Evolutionary conservation across 1,140 invertebrate genomes (phyloP), one percentile per base, ranked within the genome.

Genomic region (Zaprionus vittiger): DNA sequence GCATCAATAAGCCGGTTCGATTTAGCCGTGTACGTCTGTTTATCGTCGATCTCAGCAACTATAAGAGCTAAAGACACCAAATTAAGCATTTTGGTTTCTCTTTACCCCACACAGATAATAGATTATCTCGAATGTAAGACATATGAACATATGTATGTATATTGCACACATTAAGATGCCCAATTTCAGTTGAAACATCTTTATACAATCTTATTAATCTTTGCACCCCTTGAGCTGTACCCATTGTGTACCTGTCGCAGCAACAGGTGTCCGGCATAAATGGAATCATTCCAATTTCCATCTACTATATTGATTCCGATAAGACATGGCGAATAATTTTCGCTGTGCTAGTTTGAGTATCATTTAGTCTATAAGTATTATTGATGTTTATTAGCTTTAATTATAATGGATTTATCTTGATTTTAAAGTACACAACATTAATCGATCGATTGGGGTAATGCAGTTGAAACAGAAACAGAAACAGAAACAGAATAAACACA

Each of bases 311-410:
- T 0, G 28, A 15, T 24, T 20, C 0, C 44, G 17, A 49, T 28
- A 38, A 65, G 17, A 38, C 31, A 14, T 24, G 9, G 14, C 15
- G 5, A 65, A 59, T 4, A 9, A 2, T 9, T 44, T 17, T 44
- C 41, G n/a, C n/a, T 14, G 26, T 20, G 17, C 17, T 60, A 41
- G 28, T 37, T 63, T 22, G 12, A 55, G 41, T 34, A 34, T 37
- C 28, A 12, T 62, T 49, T 26, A 12, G 17, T 52, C 67, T 64
- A 71, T 71, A 75, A 63, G 63, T 75, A 75, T 70, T 63, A 75
- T 63, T 63, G 20, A 71, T 75, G 54, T 75, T 75, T 75, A 75
- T 75, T 71, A 64, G 60, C 52, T 64, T 64, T 71, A 64, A 54
- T 59, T 70, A 38, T 24, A 70, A 63, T 64, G 62, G 11, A n/a